A percentile compares a stretch with the other conserved stretches of the same genome.
Conservation (phyloP, 2,888 invertebrate genomes). For the Zelleria hepariella region DNA sequence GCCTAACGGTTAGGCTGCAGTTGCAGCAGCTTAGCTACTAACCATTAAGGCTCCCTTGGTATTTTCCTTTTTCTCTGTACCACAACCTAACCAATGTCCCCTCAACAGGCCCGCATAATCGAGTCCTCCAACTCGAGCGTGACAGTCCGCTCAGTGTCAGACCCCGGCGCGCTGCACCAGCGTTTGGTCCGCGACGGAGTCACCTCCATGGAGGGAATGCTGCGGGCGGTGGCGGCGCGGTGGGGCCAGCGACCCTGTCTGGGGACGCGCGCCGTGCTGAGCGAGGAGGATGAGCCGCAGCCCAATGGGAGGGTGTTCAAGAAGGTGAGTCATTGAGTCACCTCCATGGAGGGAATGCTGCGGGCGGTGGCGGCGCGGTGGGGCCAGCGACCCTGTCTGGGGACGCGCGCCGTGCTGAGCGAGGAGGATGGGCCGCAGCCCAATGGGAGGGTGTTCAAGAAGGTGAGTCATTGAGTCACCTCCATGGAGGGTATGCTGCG, state of each 20-base stretch:
- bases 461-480: slow-evolving; percentile 65
- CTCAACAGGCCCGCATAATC: slow-evolving; percentile 77
- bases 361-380: slow-evolving; percentile 82
- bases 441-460: slow-evolving; percentile 96
- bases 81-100: slow-evolving; percentile 12
- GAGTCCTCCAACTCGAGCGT: slow-evolving; percentile 75
- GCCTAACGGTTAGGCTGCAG: no score
- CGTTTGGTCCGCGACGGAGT: slow-evolving; percentile 82
- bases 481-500: slow-evolving; percentile 87
- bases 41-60: neutral
- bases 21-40: no score
- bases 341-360: slow-evolving; percentile 84
- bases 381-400: slow-evolving; percentile 83
- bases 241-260: slow-evolving; percentile 84
- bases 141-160: slow-evolving; percentile 80
- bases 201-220: slow-evolving; percentile 86
- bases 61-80: neutral
- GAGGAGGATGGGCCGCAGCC: slow-evolving; percentile 96
- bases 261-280: slow-evolving; percentile 90
- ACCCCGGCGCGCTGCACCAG: slow-evolving; percentile 79
- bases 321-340: slow-evolving; percentile 73
- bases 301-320: slow-evolving; percentile 96
- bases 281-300: slow-evolving; percentile 95
- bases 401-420: slow-evolving; percentile 89
- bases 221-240: slow-evolving; percentile 82